Percentiles rank a stretch among this genome's conserved stretches.
These are phyloP conservation scores for Pelagia noctiluca DNA, from an alignment of 30 jellyfish, hydroid and myxozoan species.

Conservation along the genomic window DNA sequence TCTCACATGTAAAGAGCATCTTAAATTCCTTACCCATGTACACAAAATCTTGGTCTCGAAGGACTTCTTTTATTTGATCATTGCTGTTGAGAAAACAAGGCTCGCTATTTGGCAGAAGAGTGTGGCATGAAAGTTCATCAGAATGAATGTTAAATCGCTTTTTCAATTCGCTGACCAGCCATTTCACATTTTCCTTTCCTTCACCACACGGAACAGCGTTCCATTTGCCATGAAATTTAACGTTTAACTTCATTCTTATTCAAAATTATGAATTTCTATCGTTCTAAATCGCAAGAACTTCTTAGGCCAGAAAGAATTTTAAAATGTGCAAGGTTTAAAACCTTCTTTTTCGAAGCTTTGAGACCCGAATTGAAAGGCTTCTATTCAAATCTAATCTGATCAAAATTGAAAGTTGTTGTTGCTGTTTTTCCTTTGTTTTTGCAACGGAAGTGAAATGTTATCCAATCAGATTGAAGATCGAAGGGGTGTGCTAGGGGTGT, in stretches of 20 bases:
- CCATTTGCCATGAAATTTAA: slow-evolving; percentile 31
- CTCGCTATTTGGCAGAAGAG: slow-evolving; percentile 29
- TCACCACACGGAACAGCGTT: slow-evolving; percentile 75
- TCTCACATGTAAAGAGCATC: neutral
- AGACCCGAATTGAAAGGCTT: no score
- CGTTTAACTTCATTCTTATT: slow-evolving; percentile 56
- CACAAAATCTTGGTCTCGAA: slow-evolving; percentile 46
- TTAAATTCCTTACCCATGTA: slow-evolving; percentile 35
- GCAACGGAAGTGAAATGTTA: neutral
- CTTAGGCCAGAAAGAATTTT: no score
- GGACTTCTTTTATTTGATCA: slow-evolving; percentile 50
- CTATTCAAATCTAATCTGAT: no score
- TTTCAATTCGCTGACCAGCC: slow-evolving; percentile 60
- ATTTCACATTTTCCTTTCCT: slow-evolving; percentile 31
- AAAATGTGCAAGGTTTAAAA: no score
- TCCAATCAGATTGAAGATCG: neutral
- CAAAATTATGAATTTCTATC: neutral
- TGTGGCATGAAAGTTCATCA: slow-evolving; percentile 7
- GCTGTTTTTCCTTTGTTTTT: neutral
- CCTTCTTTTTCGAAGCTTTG: neutral
- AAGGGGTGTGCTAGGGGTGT: slow-evolving; percentile 13
- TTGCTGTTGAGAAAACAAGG: slow-evolving; percentile 17
- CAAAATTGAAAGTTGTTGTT: neutral
- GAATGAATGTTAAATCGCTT: slow-evolving; percentile 28
- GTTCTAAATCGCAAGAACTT: neutral